These are phyloP conservation scores for Pinctada fucata DNA, from an alignment of 2,888 invertebrate genomes.

Conservation along the genomic window DNA sequence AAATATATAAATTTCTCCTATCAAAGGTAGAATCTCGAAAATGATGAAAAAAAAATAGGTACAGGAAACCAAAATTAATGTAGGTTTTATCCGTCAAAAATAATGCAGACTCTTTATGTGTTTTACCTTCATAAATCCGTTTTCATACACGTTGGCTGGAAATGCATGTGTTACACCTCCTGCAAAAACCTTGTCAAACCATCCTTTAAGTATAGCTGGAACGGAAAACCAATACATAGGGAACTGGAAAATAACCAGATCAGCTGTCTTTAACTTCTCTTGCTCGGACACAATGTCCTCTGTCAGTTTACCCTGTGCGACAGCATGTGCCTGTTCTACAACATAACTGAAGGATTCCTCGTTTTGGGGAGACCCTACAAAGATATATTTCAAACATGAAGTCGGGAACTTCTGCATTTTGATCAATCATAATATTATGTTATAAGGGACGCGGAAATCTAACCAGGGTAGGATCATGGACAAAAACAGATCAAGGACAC, in stretches of 20 bases:
- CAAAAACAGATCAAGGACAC: background rate
- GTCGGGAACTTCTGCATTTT: too few species aligned
- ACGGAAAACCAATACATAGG: conserved; percentile 60
- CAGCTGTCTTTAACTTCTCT: conserved; percentile 54
- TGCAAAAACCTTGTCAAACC: conserved; percentile 58
- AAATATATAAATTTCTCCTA: too few species aligned
- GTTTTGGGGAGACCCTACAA: background rate
- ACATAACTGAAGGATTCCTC: conserved; percentile 42
- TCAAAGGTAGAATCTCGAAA: too few species aligned
- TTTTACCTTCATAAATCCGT: conserved; percentile 51
- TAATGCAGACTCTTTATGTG: too few species aligned
- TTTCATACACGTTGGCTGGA: conserved; percentile 38
- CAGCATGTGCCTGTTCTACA: conserved; percentile 40
- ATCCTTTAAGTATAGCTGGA: conserved; percentile 66
- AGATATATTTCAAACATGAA: too few species aligned
- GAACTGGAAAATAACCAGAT: conserved; percentile 63
- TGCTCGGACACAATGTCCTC: conserved; percentile 47
- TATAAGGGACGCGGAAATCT: too few species aligned
- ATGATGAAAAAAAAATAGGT: too few species aligned
- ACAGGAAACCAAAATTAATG: too few species aligned
- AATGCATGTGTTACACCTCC: conserved; percentile 49
- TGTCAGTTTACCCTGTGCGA: conserved; percentile 28
- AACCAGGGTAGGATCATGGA: too few species aligned
- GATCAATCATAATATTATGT: too few species aligned
- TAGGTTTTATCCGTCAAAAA: too few species aligned